Conservation (phyloP, 2,113 vertebrate species). For the Eidolon helvum region DNA sequence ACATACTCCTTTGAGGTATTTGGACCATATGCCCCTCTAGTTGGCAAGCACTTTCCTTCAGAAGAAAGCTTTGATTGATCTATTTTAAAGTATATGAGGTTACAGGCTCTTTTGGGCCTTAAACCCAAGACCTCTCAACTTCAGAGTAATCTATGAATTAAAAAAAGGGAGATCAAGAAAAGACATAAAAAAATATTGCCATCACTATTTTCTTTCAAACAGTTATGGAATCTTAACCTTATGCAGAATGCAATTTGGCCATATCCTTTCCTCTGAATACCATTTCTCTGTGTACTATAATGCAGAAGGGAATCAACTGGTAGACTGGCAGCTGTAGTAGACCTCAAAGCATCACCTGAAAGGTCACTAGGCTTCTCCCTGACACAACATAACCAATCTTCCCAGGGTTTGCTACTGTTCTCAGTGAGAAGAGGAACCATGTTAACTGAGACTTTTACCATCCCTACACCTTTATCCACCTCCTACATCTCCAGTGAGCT, state of each 20-base stretch:
- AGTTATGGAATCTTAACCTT: not conserved
- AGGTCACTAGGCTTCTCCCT: not conserved
- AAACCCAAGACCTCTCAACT: not conserved
- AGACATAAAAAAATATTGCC: not conserved
- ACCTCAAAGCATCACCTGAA: not conserved
- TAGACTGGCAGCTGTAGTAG: not conserved
- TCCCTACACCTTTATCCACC: not conserved
- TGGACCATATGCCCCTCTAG: not conserved
- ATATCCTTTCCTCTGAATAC: not conserved
- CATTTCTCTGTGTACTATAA: not conserved
- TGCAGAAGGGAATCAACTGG: not conserved
- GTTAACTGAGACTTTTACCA: not conserved
- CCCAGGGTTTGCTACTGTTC: not conserved
- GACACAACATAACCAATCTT: not conserved
- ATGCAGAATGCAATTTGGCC: not conserved
- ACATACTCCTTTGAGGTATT: not conserved
- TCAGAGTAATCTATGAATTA: not conserved
- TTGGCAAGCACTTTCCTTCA: not conserved
- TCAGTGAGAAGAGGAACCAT: not conserved
- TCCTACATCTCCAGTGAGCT: not conserved
- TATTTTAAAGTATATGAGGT: not conserved
- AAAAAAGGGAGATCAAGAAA: slow-evolving; percentile 29
- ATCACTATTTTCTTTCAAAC: not conserved
- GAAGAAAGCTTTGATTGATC: not conserved
- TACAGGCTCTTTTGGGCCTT: not conserved